Evolutionary conservation across 2,888 invertebrate genomes (phyloP), one percentile per base, ranked within the genome.

Genomic region (Dynastes hyllus): DNA sequence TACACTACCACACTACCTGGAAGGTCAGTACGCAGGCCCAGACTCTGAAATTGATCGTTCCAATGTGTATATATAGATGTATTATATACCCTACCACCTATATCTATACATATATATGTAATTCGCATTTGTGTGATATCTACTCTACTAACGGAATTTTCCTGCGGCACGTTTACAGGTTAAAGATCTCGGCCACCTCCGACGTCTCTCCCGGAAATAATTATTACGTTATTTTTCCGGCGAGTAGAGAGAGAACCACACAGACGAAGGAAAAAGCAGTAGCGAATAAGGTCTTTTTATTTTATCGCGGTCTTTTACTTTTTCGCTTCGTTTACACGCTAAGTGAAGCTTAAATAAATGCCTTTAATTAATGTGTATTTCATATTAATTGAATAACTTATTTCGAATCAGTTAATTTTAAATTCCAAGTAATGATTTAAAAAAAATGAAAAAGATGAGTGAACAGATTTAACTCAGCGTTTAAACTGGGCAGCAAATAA

Each of bases 61-160:
- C 51, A 69, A 69, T 69, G 29, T 69, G 50, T 69, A 32, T 63
- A 63, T 63, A 63, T 27, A 63, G 13, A 32, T 63, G 63, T 63
- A 63, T 63, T 63, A 63, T 63, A 63, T 63, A 63, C 29, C 11
- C n/a, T 32, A 13, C 63, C 32, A 63, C 32, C 45, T 66, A 66
- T 45, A 40, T 11, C 45, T 66, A 45, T 66, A 66, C 37, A 37
- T 63, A 63, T 32, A 63, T 32, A 63, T 29, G 27, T 63, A 63
- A 63, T 69, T 69, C 69, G 69, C 50, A 51, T 69, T 69, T 69
- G 51, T 69, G 69, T 29, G 50, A 69, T 63, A 63, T 63, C 63
- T 63, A 63, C 32, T 69, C 69, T 27, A 69, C 73, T 75, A 75
- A 75, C 73, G 73, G 73, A 75, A 61, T 75, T 61, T 75, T 61